Base-by-base conservation (phyloP, 2,888 invertebrate species). In the Bhutanitis thaidina region DNA sequence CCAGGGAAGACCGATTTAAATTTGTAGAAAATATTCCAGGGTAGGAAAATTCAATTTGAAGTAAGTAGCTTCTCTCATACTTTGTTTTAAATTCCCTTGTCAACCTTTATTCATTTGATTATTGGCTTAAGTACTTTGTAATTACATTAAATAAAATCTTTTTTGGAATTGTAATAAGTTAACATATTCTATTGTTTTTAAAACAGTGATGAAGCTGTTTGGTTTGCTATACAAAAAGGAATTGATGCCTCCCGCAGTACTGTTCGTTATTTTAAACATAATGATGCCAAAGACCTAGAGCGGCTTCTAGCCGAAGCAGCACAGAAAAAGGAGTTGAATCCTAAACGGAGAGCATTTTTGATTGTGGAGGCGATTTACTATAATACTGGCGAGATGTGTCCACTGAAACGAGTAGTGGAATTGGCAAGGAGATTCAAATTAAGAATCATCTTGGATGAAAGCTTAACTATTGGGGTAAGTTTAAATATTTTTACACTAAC, bases 381-480 rank as follows among this genome's bases (percentile, higher is more conserved):
- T 67, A 98, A 98, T 67, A 95, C 96, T 1, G 99, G 98, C 0
- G 93, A 94, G 61, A 92, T 99, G 62, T 97, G 98, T 67, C 95
- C 96, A 0, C 81, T 99, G 32, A 94, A 94, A 0, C 91, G 94
- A 64, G 81, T 98, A 35, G 92, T 99, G 3, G 91, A 92, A 38
- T 79, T 99, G 9, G 95, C 97, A 29, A 93, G 94, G 72, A 93
- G 94, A 64, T 96, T 95, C 78, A 98, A 98, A 77, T 86, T 98
- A 48, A 92, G 99, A 40, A 92, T 99, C 36, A 97, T 99, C 68
- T 80, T 99, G 49, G 99, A 99, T 70, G 99, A 99, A 78, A 95
- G 94, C 52, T 90, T 97, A 62, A 96, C 97, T 1, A 96, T 98
- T 86, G 98, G 97, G 56, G 91, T 92, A 59, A 20, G 7, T 39